Conservation (phyloP, 2,797 vertebrate species). For the Hemibagrus guttatus region DNA sequence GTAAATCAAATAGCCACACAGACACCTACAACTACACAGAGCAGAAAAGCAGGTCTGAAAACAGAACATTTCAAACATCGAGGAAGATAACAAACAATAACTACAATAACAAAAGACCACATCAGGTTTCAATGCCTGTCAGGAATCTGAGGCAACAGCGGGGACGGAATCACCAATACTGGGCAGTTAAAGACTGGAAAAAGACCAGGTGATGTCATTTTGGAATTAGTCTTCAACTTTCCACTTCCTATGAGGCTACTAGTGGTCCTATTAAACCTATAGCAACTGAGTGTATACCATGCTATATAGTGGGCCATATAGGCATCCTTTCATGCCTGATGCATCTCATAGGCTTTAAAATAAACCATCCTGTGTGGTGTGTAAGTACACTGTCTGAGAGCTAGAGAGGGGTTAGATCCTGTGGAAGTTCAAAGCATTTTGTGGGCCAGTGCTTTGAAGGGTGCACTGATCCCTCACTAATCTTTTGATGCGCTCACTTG, state of each 20-base stretch:
- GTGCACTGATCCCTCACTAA: constrained; percentile 49
- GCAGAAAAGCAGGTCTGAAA: background rate
- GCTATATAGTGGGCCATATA: background rate
- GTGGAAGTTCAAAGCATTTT: constrained; percentile 46
- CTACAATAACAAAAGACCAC: background rate
- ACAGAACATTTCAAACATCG: background rate
- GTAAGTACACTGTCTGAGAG: constrained; percentile 3
- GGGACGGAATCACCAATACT: background rate
- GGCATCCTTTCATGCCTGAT: background rate
- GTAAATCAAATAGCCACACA: background rate
- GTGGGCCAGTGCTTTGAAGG: constrained; percentile 28
- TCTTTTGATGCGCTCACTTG: constrained; percentile 43
- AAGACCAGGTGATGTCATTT: background rate
- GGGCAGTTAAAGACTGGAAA: background rate
- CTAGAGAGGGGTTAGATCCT: constrained; percentile 2
- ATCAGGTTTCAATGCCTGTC: background rate
- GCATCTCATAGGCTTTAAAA: background rate
- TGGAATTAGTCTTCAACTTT: background rate
- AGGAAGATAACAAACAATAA: background rate
- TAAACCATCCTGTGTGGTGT: constrained; percentile 26
- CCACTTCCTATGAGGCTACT: background rate
- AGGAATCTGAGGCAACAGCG: background rate
- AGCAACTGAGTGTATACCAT: background rate
- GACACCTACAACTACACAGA: background rate
- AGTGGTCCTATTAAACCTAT: background rate